A percentile compares a stretch with the other conserved stretches of the same genome.
Evolutionary conservation across 2,113 vertebrate species (phyloP).

Genomic region (Clarias macrocephalus): DNA sequence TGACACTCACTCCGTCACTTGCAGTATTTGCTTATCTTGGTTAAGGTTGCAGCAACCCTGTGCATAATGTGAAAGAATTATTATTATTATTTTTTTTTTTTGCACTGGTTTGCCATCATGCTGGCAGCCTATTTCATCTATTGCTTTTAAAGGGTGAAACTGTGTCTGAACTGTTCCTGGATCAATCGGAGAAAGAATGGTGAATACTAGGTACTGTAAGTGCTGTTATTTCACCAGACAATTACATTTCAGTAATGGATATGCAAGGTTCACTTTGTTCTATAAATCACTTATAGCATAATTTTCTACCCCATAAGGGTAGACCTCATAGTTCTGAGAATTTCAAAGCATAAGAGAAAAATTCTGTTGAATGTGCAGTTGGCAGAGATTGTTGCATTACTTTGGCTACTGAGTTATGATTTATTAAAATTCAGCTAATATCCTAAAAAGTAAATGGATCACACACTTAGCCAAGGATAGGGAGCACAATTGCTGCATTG

Average conservation of each 20-base stretch:
- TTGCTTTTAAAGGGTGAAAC: neutral
- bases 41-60: neutral
- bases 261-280: neutral
- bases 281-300: slow-evolving; percentile 20
- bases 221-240: neutral
- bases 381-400: neutral
- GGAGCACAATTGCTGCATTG: neutral
- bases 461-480: neutral
- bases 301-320: neutral
- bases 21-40: neutral
- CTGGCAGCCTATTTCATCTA: neutral
- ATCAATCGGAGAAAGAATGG: neutral
- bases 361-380: neutral
- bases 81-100: neutral
- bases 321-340: neutral
- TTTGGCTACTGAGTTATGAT: neutral
- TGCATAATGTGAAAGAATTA: neutral
- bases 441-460: neutral
- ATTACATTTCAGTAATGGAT: slow-evolving; percentile 25
- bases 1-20: neutral
- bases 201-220: neutral
- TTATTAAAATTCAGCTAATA: slow-evolving; percentile 1
- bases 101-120: neutral
- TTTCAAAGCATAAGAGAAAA: neutral
- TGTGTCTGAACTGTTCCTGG: neutral